phyloP scores from a whole-genome alignment of 53 echinoderm and acorn worm species.

The Echinarachnius parma region DNA sequence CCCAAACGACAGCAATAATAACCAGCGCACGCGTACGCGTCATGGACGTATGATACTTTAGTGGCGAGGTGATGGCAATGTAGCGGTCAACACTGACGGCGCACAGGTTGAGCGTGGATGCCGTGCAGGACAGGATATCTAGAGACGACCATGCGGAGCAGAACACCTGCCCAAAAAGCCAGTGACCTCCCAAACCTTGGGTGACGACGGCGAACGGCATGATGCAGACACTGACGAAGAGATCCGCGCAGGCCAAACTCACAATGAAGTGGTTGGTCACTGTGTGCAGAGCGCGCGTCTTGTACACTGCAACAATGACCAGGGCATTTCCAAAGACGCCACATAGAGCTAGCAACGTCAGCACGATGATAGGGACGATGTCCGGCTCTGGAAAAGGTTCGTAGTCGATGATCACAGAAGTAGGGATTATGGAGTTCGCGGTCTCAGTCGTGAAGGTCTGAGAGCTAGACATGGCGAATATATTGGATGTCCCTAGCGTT shows the following conservation, averaged over 20 bases:
- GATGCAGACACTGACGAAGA: conserved; percentile 52
- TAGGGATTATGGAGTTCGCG: too few relatives aligned
- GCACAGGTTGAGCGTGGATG: conserved; percentile 50
- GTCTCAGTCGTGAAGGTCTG: too few relatives aligned
- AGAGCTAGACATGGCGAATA: too few relatives aligned
- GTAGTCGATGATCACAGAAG: too few relatives aligned
- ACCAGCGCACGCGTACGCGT: conserved; percentile 17
- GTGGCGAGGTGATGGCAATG: conserved; percentile 42
- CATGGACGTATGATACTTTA: conserved; percentile 40
- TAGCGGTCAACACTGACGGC: conserved; percentile 51
- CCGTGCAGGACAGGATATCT: conserved; percentile 50
- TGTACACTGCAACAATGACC: conserved; percentile 37
- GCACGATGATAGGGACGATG: conserved; percentile 29
- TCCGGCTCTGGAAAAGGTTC: conserved; percentile 6
- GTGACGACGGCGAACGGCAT: conserved; percentile 53
- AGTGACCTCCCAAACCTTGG: conserved; percentile 21
- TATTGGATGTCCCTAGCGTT: too few relatives aligned
- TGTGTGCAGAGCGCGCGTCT: conserved; percentile 43
- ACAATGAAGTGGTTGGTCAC: conserved; percentile 70
- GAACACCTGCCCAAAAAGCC: conserved; percentile 51
- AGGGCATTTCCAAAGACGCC: conserved; percentile 44
- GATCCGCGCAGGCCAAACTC: conserved; percentile 58
- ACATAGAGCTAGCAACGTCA: conserved; percentile 26
- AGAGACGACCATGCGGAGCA: conserved; percentile 54
- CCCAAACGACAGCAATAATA: conserved; percentile 37